Evolutionary conservation across 2,113 vertebrate species (phyloP), one percentile per base, ranked within the genome.

Genomic region (Isichthys henryi): DNA sequence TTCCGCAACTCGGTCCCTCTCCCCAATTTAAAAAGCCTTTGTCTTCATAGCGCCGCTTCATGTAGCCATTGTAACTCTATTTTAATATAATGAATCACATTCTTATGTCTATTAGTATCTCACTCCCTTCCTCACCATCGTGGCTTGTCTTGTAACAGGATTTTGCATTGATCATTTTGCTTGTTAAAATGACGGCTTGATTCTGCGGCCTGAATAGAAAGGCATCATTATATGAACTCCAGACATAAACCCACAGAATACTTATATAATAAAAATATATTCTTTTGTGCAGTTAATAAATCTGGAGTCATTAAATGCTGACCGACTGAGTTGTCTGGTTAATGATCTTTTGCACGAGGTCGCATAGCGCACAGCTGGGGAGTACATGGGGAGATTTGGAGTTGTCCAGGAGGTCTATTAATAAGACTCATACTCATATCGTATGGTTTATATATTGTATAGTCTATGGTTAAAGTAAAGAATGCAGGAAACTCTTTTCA

Each of bases 261-360:
- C 82, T 84, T 46, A 0, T 46, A 84, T 48, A 45, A 84, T 84
- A 84, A 84, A 46, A 84, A 84, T 48, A 48, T 48, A 84, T 84
- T 48, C 43, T 84, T 46, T 84, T 48, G 23, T 84, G 45, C 82
- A 84, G 82, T 46, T 84, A 45, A 84, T 84, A 84, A 84, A 84
- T 84, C 82, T 84, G 45, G 82, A 84, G 82, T 48, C 82, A 84
- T 84, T 84, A 84, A 84, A 84, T 48, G 45, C 45, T 46, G 82
- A 84, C 82, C 45, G 43, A 84, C 43, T 48, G 45, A 48, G 82
- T 21, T 46, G 80, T 84, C 80, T 23, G 82, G 43, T 45, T 84
- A 84, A 84, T 84, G 82, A n/a, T 84, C 45, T 84, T 48, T 84
- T n/a, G 35, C 39, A 48, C 23, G 23, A 84, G 82, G 82, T n/a